Conservation (phyloP, 2,888 invertebrate genomes). For the Papilio demoleus region DNA sequence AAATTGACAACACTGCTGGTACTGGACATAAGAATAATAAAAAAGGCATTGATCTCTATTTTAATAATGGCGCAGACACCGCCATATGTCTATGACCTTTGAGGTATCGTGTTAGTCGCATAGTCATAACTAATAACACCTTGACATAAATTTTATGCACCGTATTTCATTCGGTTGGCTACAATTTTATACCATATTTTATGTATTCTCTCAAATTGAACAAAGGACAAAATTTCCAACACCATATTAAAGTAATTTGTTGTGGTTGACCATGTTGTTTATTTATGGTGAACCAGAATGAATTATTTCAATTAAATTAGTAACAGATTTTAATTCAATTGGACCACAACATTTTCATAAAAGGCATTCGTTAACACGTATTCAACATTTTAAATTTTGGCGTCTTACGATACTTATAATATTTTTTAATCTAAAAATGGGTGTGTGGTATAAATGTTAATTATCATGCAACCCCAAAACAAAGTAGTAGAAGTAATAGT, state of each 20-base stretch:
- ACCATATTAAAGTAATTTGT: not conserved
- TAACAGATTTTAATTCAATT: not conserved
- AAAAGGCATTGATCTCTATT: not conserved
- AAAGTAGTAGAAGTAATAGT: no score
- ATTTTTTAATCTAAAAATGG: no score
- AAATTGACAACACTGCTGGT: no score
- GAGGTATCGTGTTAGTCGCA: not conserved
- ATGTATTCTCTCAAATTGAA: not conserved
- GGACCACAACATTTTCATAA: conserved; percentile 2
- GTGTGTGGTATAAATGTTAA: no score
- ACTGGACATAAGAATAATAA: not conserved
- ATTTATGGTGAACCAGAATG: conserved; percentile 1
- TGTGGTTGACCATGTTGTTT: conserved; percentile 14
- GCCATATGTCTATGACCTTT: conserved; percentile 1
- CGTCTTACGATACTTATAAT: no score
- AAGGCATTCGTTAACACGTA: not conserved
- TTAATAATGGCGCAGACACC: not conserved
- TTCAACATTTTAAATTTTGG: no score
- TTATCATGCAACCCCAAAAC: no score
- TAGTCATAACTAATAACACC: not conserved
- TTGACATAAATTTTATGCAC: not conserved
- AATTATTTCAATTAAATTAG: conserved; percentile 17
- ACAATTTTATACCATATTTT: not conserved
- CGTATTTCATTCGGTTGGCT: not conserved
- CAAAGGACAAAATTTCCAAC: not conserved